A percentile compares a stretch with the other conserved stretches of the same genome.
phyloP scores from a whole-genome alignment of 2,797 vertebrate species.

The Falco cherrug region DNA sequence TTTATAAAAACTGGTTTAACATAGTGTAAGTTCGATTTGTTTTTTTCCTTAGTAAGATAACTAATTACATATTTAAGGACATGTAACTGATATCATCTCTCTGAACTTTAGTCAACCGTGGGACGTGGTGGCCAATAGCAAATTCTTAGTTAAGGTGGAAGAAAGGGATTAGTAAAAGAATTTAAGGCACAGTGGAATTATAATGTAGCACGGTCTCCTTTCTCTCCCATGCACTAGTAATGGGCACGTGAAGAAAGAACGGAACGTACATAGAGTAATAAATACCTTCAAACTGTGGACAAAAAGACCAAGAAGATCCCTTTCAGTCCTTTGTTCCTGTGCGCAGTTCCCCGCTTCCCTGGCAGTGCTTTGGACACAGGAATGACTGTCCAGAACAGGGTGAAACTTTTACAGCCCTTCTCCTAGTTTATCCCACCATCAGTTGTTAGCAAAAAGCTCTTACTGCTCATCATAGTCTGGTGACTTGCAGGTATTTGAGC shows the following conservation, averaged over 20 bases:
- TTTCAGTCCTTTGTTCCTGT: not conserved
- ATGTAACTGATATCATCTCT: not conserved
- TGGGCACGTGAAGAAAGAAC: not conserved
- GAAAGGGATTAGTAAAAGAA: constrained; percentile 12
- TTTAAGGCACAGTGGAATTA: not conserved
- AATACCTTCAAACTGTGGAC: not conserved
- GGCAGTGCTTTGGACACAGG: not conserved
- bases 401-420: not conserved
- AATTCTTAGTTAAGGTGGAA: constrained; percentile 27
- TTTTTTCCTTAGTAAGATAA: not conserved
- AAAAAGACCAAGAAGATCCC: not conserved
- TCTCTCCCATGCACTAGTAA: not conserved
- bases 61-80: not conserved
- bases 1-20: not conserved
- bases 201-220: not conserved
- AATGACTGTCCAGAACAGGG: not conserved
- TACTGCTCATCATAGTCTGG: not conserved
- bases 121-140: not conserved
- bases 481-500: constrained; percentile 1
- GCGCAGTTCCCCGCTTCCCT: not conserved
- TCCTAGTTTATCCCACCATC: not conserved
- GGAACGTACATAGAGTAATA: not conserved
- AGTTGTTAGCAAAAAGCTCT: not conserved
- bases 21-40: not conserved
- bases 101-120: not conserved